A percentile compares a stretch with the other conserved stretches of the same genome.
Evolutionary conservation across 2,888 invertebrate species (phyloP).

Genomic region (Siphonodentalium dalli): DNA sequence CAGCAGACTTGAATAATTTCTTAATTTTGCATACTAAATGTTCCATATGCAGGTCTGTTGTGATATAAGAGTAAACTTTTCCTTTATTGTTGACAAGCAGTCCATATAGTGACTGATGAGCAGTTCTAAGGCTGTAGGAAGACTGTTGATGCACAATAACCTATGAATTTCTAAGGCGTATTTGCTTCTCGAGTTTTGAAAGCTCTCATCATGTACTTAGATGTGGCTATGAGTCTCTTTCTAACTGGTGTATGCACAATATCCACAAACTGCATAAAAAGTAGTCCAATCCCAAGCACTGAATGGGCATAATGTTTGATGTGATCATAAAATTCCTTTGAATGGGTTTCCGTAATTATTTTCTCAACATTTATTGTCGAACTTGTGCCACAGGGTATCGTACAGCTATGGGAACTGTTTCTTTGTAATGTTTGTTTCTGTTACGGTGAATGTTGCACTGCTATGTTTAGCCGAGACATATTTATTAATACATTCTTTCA

Average conservation of each 20-base stretch:
- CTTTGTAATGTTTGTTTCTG: too few species aligned
- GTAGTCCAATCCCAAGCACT: background rate
- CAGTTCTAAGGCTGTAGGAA: background rate
- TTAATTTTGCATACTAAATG: too few species aligned
- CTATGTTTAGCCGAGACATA: background rate
- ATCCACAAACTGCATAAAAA: slow-evolving; percentile 5
- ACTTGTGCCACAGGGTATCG: too few species aligned
- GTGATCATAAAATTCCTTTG: background rate
- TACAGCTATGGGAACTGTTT: too few species aligned
- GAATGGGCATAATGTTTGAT: slow-evolving; percentile 4
- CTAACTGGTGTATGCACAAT: background rate
- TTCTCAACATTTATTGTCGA: too few species aligned
- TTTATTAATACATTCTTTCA: background rate
- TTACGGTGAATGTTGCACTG: too few species aligned
- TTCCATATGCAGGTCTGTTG: too few species aligned
- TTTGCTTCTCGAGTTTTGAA: slow-evolving; percentile 1
- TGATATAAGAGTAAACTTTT: too few species aligned
- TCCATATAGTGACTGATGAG: slow-evolving; percentile 1
- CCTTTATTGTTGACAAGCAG: too few species aligned
- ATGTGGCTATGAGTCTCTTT: background rate
- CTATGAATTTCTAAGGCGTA: background rate
- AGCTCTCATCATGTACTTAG: background rate
- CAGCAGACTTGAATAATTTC: too few species aligned
- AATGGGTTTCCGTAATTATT: too few species aligned
- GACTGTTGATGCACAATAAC: slow-evolving; percentile 1